Percentiles rank a stretch among this genome's conserved stretches.
Evolutionary conservation across 2,888 invertebrate genomes (phyloP).

Genomic region (Peribatodes rhomboidaria): DNA sequence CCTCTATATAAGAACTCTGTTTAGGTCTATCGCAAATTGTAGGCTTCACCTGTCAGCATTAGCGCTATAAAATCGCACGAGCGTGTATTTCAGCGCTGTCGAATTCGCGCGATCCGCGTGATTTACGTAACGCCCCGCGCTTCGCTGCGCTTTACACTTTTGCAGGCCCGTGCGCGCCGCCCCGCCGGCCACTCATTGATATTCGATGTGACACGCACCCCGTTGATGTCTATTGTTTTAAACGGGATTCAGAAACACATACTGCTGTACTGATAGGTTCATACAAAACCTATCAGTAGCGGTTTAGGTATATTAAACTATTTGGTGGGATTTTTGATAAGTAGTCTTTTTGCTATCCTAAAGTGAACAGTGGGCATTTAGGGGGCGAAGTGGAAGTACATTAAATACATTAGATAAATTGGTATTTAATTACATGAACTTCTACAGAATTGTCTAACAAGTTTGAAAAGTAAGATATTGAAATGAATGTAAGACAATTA

Average conservation of each 20-base stretch:
- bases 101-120: conserved; percentile 74
- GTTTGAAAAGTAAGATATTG: too few relatives aligned
- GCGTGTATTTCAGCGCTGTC: conserved; percentile 72
- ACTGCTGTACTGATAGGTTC: neutral
- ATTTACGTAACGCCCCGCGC: conserved; percentile 81
- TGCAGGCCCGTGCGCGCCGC: conserved; percentile 78
- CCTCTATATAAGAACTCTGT: neutral
- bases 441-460: too few relatives aligned
- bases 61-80: conserved; percentile 39
- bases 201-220: conserved; percentile 70
- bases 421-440: too few relatives aligned
- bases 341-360: too few relatives aligned
- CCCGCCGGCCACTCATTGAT: conserved; percentile 79
- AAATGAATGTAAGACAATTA: too few relatives aligned
- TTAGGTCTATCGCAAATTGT: conserved; percentile 3
- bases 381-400: too few relatives aligned
- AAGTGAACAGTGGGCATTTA: too few relatives aligned
- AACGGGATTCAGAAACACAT: conserved; percentile 4
- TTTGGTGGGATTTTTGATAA: too few relatives aligned
- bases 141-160: conserved; percentile 84
- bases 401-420: too few relatives aligned
- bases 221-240: conserved; percentile 57
- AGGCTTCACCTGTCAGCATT: conserved; percentile 35
- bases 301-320: too few relatives aligned
- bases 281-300: too few relatives aligned